Conservation (phyloP, 1,140 invertebrate species). For the Lycorma delicatula region DNA sequence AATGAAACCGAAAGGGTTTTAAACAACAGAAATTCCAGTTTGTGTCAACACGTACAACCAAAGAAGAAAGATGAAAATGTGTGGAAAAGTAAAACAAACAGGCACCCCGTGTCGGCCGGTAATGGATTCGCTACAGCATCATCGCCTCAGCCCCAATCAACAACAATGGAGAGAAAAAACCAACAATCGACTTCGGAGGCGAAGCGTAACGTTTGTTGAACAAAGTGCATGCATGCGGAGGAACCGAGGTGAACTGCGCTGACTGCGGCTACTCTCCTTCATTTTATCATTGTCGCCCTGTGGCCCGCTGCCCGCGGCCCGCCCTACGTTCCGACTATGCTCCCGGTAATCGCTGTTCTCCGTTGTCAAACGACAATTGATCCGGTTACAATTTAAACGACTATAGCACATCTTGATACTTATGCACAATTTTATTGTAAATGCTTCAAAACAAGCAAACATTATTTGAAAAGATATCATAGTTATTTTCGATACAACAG, state of each 20-base stretch:
- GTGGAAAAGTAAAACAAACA: conserved; percentile 3
- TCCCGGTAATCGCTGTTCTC: background rate
- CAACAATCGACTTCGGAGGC: conserved; percentile 1
- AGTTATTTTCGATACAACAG: no score
- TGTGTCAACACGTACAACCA: no score
- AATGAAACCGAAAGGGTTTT: no score
- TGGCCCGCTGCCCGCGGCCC: background rate
- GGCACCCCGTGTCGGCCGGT: conserved; percentile 1
- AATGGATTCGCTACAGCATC: conserved; percentile 4
- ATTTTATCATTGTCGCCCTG: background rate
- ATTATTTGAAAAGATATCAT: no score
- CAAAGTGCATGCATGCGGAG: conserved; percentile 5
- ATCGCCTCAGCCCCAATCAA: conserved; percentile 2
- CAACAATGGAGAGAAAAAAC: conserved; percentile 6
- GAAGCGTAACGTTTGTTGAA: conserved; percentile 4
- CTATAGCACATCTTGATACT: no score
- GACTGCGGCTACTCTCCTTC: no score
- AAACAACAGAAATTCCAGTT: no score
- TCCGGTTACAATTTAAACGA: no score
- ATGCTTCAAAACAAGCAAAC: no score
- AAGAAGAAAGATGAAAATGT: conserved; percentile 1
- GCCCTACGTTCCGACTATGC: background rate
- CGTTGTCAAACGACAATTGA: background rate
- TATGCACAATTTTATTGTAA: no score
- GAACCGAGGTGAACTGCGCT: no score